Percentiles rank a stretch among this genome's conserved stretches.
These are phyloP conservation scores for Takifugu flavidus DNA, from an alignment of 2,113 vertebrate genomes.

Conservation along the genomic window DNA sequence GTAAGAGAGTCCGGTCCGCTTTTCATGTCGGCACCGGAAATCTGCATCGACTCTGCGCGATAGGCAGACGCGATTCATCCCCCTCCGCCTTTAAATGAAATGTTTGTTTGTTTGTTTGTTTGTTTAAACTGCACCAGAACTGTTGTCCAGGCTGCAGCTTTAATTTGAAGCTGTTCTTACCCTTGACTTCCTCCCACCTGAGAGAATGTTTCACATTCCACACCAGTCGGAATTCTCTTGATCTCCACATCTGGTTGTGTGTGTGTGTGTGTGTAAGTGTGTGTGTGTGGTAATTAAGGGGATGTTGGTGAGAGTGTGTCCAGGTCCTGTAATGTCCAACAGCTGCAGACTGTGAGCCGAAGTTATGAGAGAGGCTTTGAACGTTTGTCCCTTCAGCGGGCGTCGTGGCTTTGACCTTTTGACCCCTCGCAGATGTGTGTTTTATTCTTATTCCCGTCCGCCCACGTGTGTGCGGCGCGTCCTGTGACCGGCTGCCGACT, in stretches of 20 bases:
- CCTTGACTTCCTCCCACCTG: conserved; percentile 47
- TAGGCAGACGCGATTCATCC: no score
- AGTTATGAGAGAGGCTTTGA: not conserved
- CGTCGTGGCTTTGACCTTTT: not conserved
- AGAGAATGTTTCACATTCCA: conserved; percentile 59
- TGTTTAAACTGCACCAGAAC: not conserved
- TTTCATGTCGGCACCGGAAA: no score
- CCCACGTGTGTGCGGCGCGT: conserved; percentile 1
- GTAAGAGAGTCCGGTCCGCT: conserved; percentile 74
- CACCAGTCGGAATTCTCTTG: conserved; percentile 56
- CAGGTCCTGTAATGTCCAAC: conserved; percentile 36
- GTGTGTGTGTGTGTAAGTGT: conserved; percentile 29
- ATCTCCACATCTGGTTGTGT: conserved; percentile 61
- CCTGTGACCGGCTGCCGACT: not conserved
- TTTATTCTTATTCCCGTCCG: not conserved
- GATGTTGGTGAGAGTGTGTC: conserved; percentile 31
- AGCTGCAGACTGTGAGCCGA: conserved; percentile 28
- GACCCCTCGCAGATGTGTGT: conserved; percentile 1
- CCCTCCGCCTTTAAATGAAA: not conserved
- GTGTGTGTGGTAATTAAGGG: conserved; percentile 59
- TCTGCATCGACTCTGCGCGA: not conserved
- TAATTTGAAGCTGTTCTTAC: not conserved
- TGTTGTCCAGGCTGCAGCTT: conserved; percentile 1
- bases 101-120: not conserved
- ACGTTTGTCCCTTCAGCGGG: not conserved